A percentile compares a stretch with the other conserved stretches of the same genome.
Conservation (phyloP, 2,113 vertebrate species). For the Sphaerodactylus townsendi region DNA sequence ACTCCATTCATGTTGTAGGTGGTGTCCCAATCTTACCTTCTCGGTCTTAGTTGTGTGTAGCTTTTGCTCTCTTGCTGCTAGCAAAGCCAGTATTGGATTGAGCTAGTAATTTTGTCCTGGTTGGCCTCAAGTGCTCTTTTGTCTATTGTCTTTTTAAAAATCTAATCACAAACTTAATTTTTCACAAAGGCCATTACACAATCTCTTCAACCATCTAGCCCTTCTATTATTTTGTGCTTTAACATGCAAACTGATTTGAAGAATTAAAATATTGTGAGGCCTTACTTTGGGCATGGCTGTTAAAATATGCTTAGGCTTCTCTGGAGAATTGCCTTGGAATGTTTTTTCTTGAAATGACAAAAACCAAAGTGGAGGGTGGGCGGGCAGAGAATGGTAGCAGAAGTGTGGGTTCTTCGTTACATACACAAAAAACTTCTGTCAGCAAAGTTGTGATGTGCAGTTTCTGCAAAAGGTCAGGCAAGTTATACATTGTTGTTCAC, state of each 20-base stretch:
- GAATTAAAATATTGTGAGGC: conserved; percentile 30
- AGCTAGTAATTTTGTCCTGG: conserved; percentile 47
- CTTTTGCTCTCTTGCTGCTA: not conserved
- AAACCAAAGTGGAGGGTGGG: conserved; percentile 5
- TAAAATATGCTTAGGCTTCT: conserved; percentile 9
- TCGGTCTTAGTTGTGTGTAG: not conserved
- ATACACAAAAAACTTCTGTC: not conserved
- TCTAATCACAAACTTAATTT: conserved; percentile 64
- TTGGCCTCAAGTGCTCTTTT: conserved; percentile 66
- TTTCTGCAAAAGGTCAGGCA: conserved; percentile 8
- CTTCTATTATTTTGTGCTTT: conserved; percentile 44
- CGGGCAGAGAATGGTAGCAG: not conserved
- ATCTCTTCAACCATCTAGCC: conserved; percentile 51
- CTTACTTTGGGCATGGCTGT: conserved; percentile 5
- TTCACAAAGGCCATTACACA: conserved; percentile 59
- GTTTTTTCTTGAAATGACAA: conserved; percentile 27
- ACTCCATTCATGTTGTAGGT: not conserved
- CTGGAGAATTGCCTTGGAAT: not conserved
- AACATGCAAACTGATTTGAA: conserved; percentile 39
- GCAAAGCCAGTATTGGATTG: conserved; percentile 25
- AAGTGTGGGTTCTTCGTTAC: conserved; percentile 11
- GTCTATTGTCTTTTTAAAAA: conserved; percentile 32
- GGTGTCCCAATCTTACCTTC: not conserved
- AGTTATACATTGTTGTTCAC: not conserved
- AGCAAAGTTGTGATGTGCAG: conserved; percentile 19